Percentiles rank a stretch among this genome's conserved stretches.
These are phyloP conservation scores for Spheniscus mendiculus DNA, from an alignment of 2,113 vertebrate genomes.

Conservation along the genomic window DNA sequence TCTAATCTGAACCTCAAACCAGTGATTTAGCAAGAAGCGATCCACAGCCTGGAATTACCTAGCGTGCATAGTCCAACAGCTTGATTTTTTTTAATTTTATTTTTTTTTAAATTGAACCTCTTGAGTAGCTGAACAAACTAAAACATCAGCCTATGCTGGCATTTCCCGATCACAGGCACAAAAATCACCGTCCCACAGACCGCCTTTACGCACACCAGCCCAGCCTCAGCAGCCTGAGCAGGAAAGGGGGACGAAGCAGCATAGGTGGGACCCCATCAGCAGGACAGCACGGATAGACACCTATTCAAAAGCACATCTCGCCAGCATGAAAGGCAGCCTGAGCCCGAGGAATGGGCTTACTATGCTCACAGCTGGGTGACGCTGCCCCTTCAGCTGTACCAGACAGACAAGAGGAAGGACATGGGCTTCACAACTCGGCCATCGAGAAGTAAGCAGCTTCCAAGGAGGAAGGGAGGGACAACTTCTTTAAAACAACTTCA, in stretches of 20 bases:
- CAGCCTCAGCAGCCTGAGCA: not conserved
- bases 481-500: not conserved
- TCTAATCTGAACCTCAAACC: not conserved
- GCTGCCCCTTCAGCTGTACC: not conserved
- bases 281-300: not conserved
- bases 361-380: rapidly evolving
- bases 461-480: not conserved
- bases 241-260: not conserved
- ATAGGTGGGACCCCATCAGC: not conserved
- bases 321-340: not conserved
- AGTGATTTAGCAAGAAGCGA: not conserved
- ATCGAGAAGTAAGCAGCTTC: not conserved
- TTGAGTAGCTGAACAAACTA: not conserved
- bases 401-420: not conserved
- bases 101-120: not conserved
- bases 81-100: not conserved
- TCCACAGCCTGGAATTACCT: not conserved
- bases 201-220: rapidly evolving
- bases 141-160: not conserved
- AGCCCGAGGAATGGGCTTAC: rapidly evolving
- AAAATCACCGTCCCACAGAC: not conserved
- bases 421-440: rapidly evolving
- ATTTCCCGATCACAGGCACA: not conserved
- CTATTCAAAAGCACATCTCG: not conserved
- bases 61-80: not conserved